Evolutionary conservation across 2,113 vertebrate species (phyloP), one percentile per base, ranked within the genome.

Genomic region (Chionodraco myersi): DNA sequence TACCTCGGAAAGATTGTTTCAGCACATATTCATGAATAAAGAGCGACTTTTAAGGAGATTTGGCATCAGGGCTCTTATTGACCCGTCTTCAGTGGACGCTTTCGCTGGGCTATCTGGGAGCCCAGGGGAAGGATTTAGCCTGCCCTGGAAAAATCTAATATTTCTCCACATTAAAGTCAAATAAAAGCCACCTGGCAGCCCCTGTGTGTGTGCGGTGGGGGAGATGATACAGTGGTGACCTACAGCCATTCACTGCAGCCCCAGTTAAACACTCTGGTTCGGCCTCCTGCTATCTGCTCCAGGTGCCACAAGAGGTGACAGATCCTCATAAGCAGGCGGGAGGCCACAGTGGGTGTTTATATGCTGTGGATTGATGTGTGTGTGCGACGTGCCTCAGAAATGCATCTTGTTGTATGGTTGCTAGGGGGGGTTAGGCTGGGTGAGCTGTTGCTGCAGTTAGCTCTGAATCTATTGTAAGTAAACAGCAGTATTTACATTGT

Each of bases 91-190:
- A 83, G 85, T 90, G 80, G 71, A 71, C 21, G 72, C 41, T 85
- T 86, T 87, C 69, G 59, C 77, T 4, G 80, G 82, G 77, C 86
- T 89, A 89, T 91, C 87, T 79, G 66, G 18, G 4, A 71, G 84
- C 90, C 88, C 88, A 86, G 84, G 89, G 86, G 90, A 89, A 78
- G 92, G 92, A 92, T 93, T 92, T 91, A 90, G 79, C 66, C 84
- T 77, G 84, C 48, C 88, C 78, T 26, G 84, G 88, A 84, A 91
- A 86, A 91, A 91, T 91, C 83, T 90, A 86, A 92, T 92, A 94
- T 93, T 92, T 92, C 86, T 91, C 75, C 82, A 90, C 89, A 91
- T 91, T 91, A 91, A 90, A 91, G 85, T 91, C 80, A 77, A 91
- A 92, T 88, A 88, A 92, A 92, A 89, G 86, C 86, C 88, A 89